Evolutionary conservation across 2,797 vertebrate species (phyloP), one percentile per base, ranked within the genome.

Genomic region (Neosilurus hyrtlii): DNA sequence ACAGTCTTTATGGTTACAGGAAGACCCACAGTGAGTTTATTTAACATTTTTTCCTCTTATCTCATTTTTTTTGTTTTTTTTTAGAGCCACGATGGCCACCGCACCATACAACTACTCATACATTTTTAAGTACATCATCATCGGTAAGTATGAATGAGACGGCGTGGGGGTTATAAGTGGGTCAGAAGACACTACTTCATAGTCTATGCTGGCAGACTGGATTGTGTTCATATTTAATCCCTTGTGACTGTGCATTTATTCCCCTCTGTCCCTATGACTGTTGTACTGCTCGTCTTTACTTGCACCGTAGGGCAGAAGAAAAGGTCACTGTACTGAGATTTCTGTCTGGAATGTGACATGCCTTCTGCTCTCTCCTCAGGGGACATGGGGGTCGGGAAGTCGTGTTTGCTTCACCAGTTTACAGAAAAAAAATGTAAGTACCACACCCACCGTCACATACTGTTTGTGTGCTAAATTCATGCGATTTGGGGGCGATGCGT

Each of bases 41-140:
- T 59, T 15, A 75, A 59, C 12, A 1, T 24, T 4, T 14, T 9
- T 20, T 1, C 12, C 1, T 18, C 0, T 57, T 59, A 0, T 5
- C 8, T 56, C 24, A 14, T 0, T 61, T 16, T 56, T 16, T 22
- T 7, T 56, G 35, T n/a, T 10, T 37, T 30, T 35, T 93, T 95
- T 89, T 87, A 99, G 96, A 96, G 96, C 96, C 96, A 96, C 92
- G 85, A 99, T 99, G 97, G 97, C 98, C 93, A 98, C 97, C 18
- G 97, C 98, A 95, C 98, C 98, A 79, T 99, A 99, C 96, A 99
- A 99, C 95, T 99, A 99, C 90, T 99, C 97, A 88, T 99, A 99
- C 96, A 99, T 99, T 95, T 99, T 99, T 93, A 99, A 99, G 92
- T 99, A 99, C 94, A 99, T 99, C 95, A 99, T 99, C 90, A 99